phyloP scores from a whole-genome alignment of 2,888 invertebrate genomes.

The Hyles lineata region DNA sequence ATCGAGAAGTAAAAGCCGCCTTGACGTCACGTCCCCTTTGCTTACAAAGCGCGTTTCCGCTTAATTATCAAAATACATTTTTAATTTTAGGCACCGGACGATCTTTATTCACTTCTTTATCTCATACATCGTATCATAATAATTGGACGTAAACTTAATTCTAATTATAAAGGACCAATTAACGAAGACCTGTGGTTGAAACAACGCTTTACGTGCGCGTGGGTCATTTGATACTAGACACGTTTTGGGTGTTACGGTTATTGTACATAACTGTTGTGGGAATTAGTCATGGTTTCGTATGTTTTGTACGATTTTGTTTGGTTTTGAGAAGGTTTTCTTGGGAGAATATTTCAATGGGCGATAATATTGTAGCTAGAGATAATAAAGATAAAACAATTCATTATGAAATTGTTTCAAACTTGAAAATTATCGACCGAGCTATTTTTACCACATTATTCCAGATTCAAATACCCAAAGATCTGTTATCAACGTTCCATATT shows the following conservation, averaged over 20 bases:
- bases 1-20: not conserved
- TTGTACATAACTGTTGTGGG: slow-evolving; percentile 14
- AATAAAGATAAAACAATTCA: too few relatives aligned
- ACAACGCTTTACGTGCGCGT: too few relatives aligned
- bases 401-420: too few relatives aligned
- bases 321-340: slow-evolving; percentile 9
- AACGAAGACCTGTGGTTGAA: not conserved
- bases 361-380: not conserved
- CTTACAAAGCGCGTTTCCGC: slow-evolving; percentile 12
- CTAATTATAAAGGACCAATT: slow-evolving; percentile 50
- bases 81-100: slow-evolving; percentile 31
- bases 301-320: slow-evolving; percentile 11
- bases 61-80: slow-evolving; percentile 24
- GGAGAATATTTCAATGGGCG: not conserved
- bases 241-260: slow-evolving; percentile 9
- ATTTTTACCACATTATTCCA: too few relatives aligned
- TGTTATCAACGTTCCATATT: not conserved
- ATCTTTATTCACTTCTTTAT: slow-evolving; percentile 35
- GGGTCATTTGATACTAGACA: slow-evolving; percentile 2
- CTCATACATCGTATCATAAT: slow-evolving; percentile 63
- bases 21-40: not conserved
- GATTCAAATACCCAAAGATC: too few relatives aligned
- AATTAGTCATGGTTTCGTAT: slow-evolving; percentile 16
- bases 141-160: slow-evolving; percentile 62
- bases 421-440: too few relatives aligned